Conservation (phyloP, 2,888 invertebrate genomes). For the Lasioglossum figueresi region DNA sequence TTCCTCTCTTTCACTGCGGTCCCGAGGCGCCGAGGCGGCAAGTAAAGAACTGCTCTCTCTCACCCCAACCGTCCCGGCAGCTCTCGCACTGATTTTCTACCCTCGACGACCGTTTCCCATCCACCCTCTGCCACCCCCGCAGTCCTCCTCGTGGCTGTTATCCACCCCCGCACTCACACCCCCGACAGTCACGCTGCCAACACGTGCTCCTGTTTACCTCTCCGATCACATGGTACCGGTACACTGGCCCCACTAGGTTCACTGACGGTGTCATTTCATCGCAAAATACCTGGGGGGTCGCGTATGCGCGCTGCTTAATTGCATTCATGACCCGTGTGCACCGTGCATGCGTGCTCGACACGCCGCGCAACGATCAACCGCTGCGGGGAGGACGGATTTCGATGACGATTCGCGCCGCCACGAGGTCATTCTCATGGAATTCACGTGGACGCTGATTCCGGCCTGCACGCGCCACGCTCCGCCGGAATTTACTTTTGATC, state of each 20-base stretch:
- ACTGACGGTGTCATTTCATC: conserved; percentile 55
- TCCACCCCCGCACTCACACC: conserved; percentile 51
- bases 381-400: conserved; percentile 15
- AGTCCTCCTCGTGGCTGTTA: conserved; percentile 39
- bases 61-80: conserved; percentile 64
- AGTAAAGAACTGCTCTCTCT: conserved; percentile 75
- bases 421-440: conserved; percentile 4
- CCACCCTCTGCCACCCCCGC: conserved; percentile 36
- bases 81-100: conserved; percentile 76
- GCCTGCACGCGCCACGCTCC: neutral
- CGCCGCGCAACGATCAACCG: conserved; percentile 27
- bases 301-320: conserved; percentile 53
- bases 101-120: conserved; percentile 65
- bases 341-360: conserved; percentile 44
- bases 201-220: conserved; percentile 83
- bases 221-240: conserved; percentile 72
- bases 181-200: conserved; percentile 77
- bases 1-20: conserved; percentile 57
- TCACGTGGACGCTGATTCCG: neutral
- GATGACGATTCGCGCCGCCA: conserved; percentile 19
- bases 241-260: conserved; percentile 24
- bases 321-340: conserved; percentile 54
- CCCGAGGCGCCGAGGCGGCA: conserved; percentile 72
- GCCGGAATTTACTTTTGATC: neutral
- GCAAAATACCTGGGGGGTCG: conserved; percentile 47